Evolutionary conservation across 2,113 vertebrate genomes (phyloP), one percentile per base, ranked within the genome.

Genomic region (Vicugna pacos): DNA sequence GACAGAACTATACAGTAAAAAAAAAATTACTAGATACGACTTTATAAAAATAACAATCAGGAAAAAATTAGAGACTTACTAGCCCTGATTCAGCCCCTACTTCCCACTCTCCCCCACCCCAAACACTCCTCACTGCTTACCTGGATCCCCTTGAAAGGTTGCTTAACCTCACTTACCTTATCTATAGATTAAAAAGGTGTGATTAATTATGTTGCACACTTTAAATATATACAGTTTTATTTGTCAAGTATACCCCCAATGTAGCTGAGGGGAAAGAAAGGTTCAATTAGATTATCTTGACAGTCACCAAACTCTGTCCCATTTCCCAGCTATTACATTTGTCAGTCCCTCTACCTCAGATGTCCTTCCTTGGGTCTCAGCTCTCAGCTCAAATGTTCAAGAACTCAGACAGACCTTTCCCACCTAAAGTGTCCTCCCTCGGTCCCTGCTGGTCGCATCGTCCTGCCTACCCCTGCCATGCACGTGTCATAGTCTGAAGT

Each of bases 21-120:
- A 42, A 42, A 83, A 54, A 9, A 48, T 50, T 35, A 50, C 24
- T 65, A 79, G 75, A 17, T 65, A 67, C 26, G 14, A 79, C 93
- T 92, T 75, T 60, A 72, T 87, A 38, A 88, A 93, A 87, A 95
- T 87, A 32, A 70, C 32, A 90, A 70, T 32, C 13, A 60, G 38
- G 50, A 76, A 67, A 69, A n/a, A 35, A 22, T 6, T 50, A 6
- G 30, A 60, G 26, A 35, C 12, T 35, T 70, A 5, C 67, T 75
- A 69, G 16, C 58, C 32, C 58, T 65, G 6, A 38, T 46, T 72
- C 32, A 4, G 48, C 11, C 83, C 76, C 54, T 30, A 42, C 14
- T 64, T 19, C 48, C 17, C 19, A 82, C 24, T 38, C n/a, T 50
- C 38, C 64, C 3, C 6, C 42, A 82, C 15, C 16, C 48, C 19